A percentile compares a stretch with the other conserved stretches of the same genome.
Conservation (phyloP, 1,140 invertebrate genomes). For the Drosophila eugracilis region DNA sequence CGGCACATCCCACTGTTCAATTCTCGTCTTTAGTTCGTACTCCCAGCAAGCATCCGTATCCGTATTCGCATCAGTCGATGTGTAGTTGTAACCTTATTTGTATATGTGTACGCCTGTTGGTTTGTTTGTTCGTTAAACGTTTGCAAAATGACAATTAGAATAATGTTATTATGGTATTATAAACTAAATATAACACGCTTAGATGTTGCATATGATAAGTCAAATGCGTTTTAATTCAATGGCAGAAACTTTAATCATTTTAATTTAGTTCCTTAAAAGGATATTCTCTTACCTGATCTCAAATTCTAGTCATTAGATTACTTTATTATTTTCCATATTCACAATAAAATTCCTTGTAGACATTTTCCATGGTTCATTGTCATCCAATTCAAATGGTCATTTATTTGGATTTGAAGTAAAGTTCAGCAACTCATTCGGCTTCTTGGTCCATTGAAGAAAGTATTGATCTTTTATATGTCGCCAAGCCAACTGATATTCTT, state of each 20-base stretch:
- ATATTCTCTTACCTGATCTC: too few species aligned
- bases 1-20: slow-evolving; percentile 57
- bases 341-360: not conserved
- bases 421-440: slow-evolving; percentile 84
- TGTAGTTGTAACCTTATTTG: slow-evolving; percentile 49
- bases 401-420: slow-evolving; percentile 59
- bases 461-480: slow-evolving; percentile 84
- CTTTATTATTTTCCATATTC: not conserved
- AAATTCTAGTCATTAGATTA: too few species aligned
- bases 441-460: slow-evolving; percentile 87
- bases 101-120: slow-evolving; percentile 43
- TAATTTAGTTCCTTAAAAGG: not conserved
- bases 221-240: slow-evolving; percentile 2
- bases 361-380: not conserved
- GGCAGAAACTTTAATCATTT: too few species aligned
- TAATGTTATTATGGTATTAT: slow-evolving; percentile 77
- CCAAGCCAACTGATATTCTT: slow-evolving; percentile 85
- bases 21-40: slow-evolving; percentile 72
- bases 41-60: slow-evolving; percentile 47
- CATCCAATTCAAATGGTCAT: not conserved
- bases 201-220: slow-evolving; percentile 67
- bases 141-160: slow-evolving; percentile 80
- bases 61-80: slow-evolving; percentile 57
- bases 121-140: slow-evolving; percentile 65
- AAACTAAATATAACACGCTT: slow-evolving; percentile 70